Conservation (phyloP, 2,888 invertebrate species). For the Cataglyphis albicans region DNA sequence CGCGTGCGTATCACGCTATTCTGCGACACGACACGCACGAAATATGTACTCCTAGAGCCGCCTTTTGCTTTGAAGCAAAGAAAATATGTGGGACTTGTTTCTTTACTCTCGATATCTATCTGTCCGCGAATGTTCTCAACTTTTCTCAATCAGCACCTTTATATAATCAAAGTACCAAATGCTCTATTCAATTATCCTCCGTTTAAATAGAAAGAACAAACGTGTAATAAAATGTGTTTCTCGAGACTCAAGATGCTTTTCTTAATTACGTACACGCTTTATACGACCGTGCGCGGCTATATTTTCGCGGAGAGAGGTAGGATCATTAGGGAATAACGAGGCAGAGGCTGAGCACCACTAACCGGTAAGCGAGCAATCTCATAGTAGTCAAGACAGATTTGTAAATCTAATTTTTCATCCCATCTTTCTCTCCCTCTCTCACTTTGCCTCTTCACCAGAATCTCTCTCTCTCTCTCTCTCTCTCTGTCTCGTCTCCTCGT, state of each 20-base stretch:
- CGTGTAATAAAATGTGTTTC: neutral
- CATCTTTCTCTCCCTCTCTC: slow-evolving; percentile 75
- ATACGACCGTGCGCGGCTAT: neutral
- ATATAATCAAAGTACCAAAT: neutral
- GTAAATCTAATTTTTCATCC: slow-evolving; percentile 85
- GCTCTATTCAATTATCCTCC: neutral
- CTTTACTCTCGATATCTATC: slow-evolving; percentile 62
- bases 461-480: slow-evolving; percentile 52
- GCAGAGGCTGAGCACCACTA: slow-evolving; percentile 70
- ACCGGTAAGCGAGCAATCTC: slow-evolving; percentile 76
- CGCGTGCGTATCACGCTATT: neutral
- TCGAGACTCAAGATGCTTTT: neutral
- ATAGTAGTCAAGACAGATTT: slow-evolving; percentile 83
- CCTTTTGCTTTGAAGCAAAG: slow-evolving; percentile 62
- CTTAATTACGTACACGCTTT: slow-evolving; percentile 1
- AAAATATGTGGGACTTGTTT: slow-evolving; percentile 64
- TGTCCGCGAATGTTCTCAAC: slow-evolving; percentile 68
- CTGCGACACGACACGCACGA: neutral
- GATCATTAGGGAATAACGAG: slow-evolving; percentile 24
- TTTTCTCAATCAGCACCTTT: neutral
- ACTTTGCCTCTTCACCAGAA: slow-evolving; percentile 66
- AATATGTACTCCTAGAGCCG: slow-evolving; percentile 21
- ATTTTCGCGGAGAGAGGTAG: neutral
- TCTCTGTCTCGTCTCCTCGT: slow-evolving; percentile 18
- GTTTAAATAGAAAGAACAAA: neutral